A percentile compares a stretch with the other conserved stretches of the same genome.
Evolutionary conservation across 2,113 vertebrate genomes (phyloP).

Genomic region (Brachirus orientalis): DNA sequence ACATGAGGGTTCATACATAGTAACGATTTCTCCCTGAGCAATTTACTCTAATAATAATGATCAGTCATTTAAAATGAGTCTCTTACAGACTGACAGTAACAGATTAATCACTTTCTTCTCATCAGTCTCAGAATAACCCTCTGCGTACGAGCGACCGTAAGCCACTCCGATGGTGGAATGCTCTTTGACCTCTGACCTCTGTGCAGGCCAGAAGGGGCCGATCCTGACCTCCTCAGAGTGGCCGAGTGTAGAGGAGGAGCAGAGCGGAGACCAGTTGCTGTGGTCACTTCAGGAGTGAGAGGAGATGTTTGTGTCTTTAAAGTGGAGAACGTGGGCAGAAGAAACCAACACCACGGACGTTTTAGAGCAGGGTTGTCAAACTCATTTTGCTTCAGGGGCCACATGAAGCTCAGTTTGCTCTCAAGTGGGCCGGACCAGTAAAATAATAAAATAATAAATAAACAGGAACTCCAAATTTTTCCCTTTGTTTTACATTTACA

Average conservation of each 20-base stretch:
- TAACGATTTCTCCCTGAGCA: conserved; percentile 4
- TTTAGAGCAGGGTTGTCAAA: too few species aligned
- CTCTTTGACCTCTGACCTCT: conserved; percentile 69
- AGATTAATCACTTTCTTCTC: conserved; percentile 51
- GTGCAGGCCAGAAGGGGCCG: conserved; percentile 18
- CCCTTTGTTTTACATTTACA: too few species aligned
- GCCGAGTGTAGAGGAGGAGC: conserved; percentile 9
- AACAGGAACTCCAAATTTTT: too few species aligned
- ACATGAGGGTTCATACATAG: conserved; percentile 25
- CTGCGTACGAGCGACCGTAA: conserved; percentile 50
- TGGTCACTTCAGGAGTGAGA: conserved; percentile 61
- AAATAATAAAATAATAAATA: too few species aligned
- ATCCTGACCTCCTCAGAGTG: conserved; percentile 52
- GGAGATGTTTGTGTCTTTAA: too few species aligned
- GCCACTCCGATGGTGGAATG: conserved; percentile 58
- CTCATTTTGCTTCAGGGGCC: too few species aligned
- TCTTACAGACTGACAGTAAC: conserved; percentile 33
- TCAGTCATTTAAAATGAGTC: conserved; percentile 55
- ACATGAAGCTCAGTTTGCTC: too few species aligned
- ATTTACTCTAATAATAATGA: conserved; percentile 35
- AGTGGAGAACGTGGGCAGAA: conserved; percentile 24
- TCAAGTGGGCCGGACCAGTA: too few species aligned
- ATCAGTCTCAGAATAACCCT: conserved; percentile 64
- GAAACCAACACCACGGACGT: not conserved
- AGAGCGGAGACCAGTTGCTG: conserved; percentile 64